A percentile compares a stretch with the other conserved stretches of the same genome.
These are phyloP conservation scores for Phylloscopus trochilus DNA, from an alignment of 2,113 vertebrate species.

Conservation along the genomic window DNA sequence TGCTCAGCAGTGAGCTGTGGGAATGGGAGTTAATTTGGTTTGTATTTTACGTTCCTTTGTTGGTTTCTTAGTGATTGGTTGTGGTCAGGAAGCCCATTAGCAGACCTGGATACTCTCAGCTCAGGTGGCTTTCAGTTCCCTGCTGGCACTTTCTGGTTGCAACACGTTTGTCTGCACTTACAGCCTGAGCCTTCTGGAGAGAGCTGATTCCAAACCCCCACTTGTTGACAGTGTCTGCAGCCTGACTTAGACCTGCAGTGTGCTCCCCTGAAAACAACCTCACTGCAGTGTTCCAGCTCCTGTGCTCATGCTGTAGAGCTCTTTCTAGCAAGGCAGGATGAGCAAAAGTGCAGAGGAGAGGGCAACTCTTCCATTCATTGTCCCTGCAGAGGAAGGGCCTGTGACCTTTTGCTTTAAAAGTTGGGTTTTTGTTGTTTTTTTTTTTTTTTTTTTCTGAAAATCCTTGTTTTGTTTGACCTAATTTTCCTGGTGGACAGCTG, in stretches of 20 bases:
- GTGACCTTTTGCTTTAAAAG: neutral
- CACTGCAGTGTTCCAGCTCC: neutral
- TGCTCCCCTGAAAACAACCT: neutral
- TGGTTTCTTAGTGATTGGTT: neutral
- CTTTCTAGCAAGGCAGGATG: neutral
- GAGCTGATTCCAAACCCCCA: neutral
- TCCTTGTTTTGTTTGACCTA: neutral
- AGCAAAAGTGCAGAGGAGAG: neutral
- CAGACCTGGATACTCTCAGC: neutral
- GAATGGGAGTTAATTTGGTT: neutral
- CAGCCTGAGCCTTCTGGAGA: neutral
- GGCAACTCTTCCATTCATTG: neutral
- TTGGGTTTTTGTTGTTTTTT: too few relatives aligned
- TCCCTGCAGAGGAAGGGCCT: neutral
- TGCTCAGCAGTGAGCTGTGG: neutral
- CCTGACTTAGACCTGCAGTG: rapidly evolving
- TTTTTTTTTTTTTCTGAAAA: neutral
- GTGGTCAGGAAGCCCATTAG: neutral
- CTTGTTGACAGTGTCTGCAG: neutral
- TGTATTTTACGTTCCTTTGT: neutral
- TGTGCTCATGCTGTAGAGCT: neutral
- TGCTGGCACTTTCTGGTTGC: neutral
- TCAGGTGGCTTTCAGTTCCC: neutral
- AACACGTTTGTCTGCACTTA: neutral
- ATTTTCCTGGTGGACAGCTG: neutral